phyloP scores from a whole-genome alignment of 2,797 vertebrate species.

The Macropodus opercularis region DNA sequence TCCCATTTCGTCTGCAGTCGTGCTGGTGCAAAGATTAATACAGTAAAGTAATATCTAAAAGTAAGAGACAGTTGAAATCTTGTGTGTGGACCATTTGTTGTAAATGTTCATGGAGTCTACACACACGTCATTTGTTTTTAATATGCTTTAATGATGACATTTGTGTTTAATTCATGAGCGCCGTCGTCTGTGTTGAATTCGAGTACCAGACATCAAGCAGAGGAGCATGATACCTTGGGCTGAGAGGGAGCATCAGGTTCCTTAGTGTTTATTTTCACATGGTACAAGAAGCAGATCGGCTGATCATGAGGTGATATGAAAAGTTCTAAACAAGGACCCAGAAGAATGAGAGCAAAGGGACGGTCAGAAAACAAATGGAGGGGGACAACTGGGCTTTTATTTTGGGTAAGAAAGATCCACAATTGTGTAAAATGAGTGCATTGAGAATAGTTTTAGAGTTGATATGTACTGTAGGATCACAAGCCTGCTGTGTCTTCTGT shows the following conservation, averaged over 20 bases:
- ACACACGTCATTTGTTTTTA: neutral
- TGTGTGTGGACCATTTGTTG: neutral
- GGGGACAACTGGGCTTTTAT: constrained; percentile 75
- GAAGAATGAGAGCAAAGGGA: constrained; percentile 58
- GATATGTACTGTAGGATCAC: neutral
- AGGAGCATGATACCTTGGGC: constrained; percentile 38
- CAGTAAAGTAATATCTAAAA: neutral
- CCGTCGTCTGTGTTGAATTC: constrained; percentile 59
- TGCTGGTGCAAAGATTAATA: constrained; percentile 8
- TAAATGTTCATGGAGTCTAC: neutral
- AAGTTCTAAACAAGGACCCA: constrained; percentile 32
- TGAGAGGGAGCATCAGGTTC: constrained; percentile 61
- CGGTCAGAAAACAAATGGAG: constrained; percentile 60
- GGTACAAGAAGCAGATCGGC: constrained; percentile 18
- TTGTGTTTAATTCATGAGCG: constrained; percentile 58
- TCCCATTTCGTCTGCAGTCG: constrained; percentile 19
- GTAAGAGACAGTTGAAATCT: neutral
- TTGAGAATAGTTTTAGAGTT: neutral
- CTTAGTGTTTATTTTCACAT: constrained; percentile 29
- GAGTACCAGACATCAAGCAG: constrained; percentile 40
- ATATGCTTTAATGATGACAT: constrained; percentile 10
- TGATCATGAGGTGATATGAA: constrained; percentile 31
- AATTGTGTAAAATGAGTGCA: neutral
- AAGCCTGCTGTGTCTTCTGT: neutral
- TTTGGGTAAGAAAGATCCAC: constrained; percentile 58